These are phyloP conservation scores for Psittacula echo DNA, from an alignment of 2,797 vertebrate genomes.

Conservation along the genomic window DNA sequence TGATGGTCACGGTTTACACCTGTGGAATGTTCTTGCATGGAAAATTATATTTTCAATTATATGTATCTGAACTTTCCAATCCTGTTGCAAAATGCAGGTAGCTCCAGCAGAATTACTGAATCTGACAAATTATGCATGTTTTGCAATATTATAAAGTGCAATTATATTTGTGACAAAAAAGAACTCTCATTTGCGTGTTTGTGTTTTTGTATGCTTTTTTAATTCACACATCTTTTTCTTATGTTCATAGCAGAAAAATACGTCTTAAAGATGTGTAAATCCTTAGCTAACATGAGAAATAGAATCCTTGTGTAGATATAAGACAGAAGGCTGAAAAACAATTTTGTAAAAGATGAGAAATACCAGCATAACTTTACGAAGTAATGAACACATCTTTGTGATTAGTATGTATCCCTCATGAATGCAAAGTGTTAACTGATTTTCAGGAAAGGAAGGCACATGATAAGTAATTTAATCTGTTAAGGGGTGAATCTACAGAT, in stretches of 20 bases:
- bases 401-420: neutral
- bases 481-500: neutral
- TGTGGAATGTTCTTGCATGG: neutral
- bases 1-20: neutral
- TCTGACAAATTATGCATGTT: neutral
- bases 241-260: neutral
- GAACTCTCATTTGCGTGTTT: neutral
- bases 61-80: neutral
- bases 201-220: neutral
- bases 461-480: neutral
- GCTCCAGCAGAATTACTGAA: neutral
- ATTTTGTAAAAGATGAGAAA: neutral
- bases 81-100: neutral
- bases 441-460: neutral
- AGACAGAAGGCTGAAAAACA: neutral
- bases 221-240: neutral
- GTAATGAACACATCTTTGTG: neutral
- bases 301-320: neutral
- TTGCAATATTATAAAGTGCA: neutral
- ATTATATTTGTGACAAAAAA: neutral
- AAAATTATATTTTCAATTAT: neutral
- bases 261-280: neutral
- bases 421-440: neutral
- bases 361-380: neutral
- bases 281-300: neutral